Conservation (phyloP, 2,797 vertebrate genomes). For the Liasis olivaceus region DNA sequence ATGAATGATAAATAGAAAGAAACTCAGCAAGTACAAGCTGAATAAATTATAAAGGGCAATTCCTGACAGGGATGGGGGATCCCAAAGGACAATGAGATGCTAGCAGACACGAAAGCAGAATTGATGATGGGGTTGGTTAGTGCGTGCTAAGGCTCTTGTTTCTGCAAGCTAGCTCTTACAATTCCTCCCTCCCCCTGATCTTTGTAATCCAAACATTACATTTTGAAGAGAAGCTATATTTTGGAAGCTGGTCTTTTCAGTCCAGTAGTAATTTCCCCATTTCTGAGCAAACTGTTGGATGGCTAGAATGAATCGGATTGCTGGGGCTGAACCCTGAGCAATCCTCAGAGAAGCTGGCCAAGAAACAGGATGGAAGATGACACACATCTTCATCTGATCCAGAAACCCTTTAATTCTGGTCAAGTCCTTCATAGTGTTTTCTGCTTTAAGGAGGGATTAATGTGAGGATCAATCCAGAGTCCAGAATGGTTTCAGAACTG, state of each 20-base stretch:
- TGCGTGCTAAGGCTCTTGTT: conserved; percentile 74
- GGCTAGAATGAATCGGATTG: conserved; percentile 48
- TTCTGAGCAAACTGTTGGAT: conserved; percentile 52
- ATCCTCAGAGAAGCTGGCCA: not conserved
- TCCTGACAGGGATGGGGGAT: conserved; percentile 76
- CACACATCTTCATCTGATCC: not conserved
- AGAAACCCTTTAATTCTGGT: not conserved
- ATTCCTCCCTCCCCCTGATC: conserved; percentile 59
- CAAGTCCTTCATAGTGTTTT: not conserved
- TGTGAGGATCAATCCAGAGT: not conserved
- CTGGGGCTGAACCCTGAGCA: too few species aligned
- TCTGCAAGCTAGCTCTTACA: conserved; percentile 76
- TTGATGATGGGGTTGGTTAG: conserved; percentile 81
- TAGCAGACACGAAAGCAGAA: conserved; percentile 79
- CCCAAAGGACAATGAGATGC: conserved; percentile 77
- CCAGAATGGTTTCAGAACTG: not conserved
- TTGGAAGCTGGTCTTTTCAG: conserved; percentile 60
- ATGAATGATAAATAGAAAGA: conserved; percentile 81
- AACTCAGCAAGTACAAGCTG: conserved; percentile 78
- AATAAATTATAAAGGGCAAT: conserved; percentile 86
- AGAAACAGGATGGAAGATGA: not conserved
- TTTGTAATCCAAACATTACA: conserved; percentile 72
- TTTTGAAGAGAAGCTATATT: conserved; percentile 70
- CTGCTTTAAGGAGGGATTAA: not conserved
- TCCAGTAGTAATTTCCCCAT: conserved; percentile 55